A percentile compares a stretch with the other conserved stretches of the same genome.
Conservation (phyloP, 2,888 invertebrate species). For the Germaria angustata region DNA sequence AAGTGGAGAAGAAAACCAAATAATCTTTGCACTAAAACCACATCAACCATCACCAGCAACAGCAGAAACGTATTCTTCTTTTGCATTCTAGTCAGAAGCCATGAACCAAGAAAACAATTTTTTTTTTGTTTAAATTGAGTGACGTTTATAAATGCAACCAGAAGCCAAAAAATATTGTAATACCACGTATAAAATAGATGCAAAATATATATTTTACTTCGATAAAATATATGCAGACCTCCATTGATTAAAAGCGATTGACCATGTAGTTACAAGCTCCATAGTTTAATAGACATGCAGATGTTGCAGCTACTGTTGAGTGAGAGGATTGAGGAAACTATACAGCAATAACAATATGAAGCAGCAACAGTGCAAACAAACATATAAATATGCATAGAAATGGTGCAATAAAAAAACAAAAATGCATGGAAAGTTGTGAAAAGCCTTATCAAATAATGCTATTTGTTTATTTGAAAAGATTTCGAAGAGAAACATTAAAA, state of each 20-base stretch:
- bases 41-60: slow-evolving; percentile 13
- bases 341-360: slow-evolving; percentile 21
- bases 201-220: not conserved
- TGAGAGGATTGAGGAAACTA: slow-evolving; percentile 60
- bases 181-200: slow-evolving; percentile 31
- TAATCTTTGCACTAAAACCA: slow-evolving; percentile 3
- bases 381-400: slow-evolving; percentile 7
- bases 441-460: slow-evolving; percentile 48
- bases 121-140: slow-evolving; percentile 58
- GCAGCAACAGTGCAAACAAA: not conserved
- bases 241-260: slow-evolving; percentile 1
- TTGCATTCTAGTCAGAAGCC: slow-evolving; percentile 5
- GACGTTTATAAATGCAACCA: slow-evolving; percentile 65
- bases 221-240: slow-evolving; percentile 43
- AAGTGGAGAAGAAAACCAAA: not conserved
- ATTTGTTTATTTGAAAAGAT: slow-evolving; percentile 46
- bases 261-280: slow-evolving; percentile 39
- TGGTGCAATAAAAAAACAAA: no score
- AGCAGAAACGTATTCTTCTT: not conserved
- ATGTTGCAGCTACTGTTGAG: slow-evolving; percentile 57
- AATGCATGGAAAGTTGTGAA: not conserved
- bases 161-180: slow-evolving; percentile 60
- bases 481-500: slow-evolving; percentile 16
- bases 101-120: not conserved
- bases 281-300: slow-evolving; percentile 27